phyloP scores from a whole-genome alignment of 2,888 invertebrate species.

The Steinernema scapterisci region DNA sequence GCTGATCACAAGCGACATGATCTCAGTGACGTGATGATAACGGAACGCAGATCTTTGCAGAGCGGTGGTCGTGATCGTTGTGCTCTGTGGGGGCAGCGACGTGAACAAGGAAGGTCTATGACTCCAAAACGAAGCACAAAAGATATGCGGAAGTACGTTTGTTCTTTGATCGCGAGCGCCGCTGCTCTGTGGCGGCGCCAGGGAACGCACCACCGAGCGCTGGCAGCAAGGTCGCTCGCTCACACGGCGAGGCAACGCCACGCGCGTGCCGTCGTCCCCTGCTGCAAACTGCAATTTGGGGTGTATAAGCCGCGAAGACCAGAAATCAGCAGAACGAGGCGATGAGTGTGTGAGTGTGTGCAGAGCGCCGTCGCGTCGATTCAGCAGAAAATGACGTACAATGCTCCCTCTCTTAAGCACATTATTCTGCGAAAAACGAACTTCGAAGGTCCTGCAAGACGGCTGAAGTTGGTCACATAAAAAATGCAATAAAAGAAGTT shows the following conservation, averaged over 20 bases:
- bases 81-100: not conserved
- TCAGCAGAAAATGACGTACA: slow-evolving; percentile 13
- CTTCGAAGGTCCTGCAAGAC: not conserved
- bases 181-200: not conserved
- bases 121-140: slow-evolving; percentile 14
- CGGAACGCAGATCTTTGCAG: not conserved
- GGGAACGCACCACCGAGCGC: not conserved
- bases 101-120: not conserved
- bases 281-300: slow-evolving; percentile 27
- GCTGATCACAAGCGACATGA: too few species aligned
- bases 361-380: not conserved
- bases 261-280: slow-evolving; percentile 9
- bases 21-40: not conserved
- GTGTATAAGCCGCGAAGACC: slow-evolving; percentile 20
- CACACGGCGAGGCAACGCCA: not conserved
- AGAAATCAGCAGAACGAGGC: slow-evolving; percentile 26
- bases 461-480: too few species aligned
- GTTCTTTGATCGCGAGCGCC: slow-evolving; percentile 18
- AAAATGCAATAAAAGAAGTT: too few species aligned
- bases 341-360: not conserved
- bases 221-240: not conserved
- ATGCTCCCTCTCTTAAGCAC: not conserved
- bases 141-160: slow-evolving; percentile 20
- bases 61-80: slow-evolving; percentile 6
- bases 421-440: not conserved